These are phyloP conservation scores for Urechis unicinctus DNA, from an alignment of 2,888 invertebrate species.

Conservation along the genomic window DNA sequence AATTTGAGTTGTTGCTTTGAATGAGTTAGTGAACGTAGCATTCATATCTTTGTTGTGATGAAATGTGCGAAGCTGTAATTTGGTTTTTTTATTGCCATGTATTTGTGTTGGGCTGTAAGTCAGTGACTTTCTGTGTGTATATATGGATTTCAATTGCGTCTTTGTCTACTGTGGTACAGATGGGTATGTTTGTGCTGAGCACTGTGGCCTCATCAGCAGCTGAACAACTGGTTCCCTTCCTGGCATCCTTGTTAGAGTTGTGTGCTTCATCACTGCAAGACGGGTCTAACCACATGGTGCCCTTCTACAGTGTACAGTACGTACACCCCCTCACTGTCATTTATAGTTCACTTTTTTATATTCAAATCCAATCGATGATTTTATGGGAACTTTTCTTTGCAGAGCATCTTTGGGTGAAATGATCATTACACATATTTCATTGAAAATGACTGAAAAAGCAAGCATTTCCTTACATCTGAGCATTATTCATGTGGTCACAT, in stretches of 20 bases:
- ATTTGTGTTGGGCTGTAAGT: no score
- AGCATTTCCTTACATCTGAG: no score
- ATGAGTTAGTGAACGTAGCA: not conserved
- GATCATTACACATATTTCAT: no score
- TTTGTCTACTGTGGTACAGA: no score
- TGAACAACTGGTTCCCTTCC: constrained; percentile 64
- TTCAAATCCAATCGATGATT: not conserved
- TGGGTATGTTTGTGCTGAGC: constrained; percentile 64
- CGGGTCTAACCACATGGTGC: constrained; percentile 54
- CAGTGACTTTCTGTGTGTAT: no score
- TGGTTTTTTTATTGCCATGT: no score
- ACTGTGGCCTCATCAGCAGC: constrained; percentile 66
- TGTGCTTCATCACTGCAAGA: constrained; percentile 56
- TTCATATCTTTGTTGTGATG: no score
- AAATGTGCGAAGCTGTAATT: no score
- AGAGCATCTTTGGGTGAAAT: not conserved
- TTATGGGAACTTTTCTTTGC: no score
- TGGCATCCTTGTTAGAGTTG: constrained; percentile 57
- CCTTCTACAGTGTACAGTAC: constrained; percentile 58
- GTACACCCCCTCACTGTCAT: constrained; percentile 9
- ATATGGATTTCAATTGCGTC: no score
- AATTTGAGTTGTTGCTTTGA: not conserved
- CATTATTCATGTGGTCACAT: no score
- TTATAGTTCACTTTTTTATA: not conserved
- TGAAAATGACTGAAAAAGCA: no score